Percentiles rank a stretch among this genome's conserved stretches.
These are phyloP conservation scores for Prunella fulvescens DNA, from an alignment of 2,113 vertebrate genomes.

Conservation along the genomic window DNA sequence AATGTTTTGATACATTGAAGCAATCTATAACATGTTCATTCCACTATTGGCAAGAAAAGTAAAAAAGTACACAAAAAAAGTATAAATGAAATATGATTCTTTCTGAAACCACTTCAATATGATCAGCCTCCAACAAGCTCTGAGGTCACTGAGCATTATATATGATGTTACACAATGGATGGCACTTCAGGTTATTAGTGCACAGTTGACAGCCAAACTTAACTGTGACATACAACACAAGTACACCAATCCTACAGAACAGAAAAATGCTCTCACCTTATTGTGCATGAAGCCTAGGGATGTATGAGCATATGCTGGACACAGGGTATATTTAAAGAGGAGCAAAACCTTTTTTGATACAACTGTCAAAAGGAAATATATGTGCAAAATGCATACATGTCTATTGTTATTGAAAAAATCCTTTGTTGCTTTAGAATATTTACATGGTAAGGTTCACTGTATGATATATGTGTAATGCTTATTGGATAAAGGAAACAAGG, in stretches of 20 bases:
- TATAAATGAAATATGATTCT: neutral
- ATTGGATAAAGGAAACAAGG: neutral
- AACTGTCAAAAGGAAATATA: neutral
- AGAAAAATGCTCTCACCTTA: neutral
- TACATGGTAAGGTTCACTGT: neutral
- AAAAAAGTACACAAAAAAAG: neutral
- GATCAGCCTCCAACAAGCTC: neutral
- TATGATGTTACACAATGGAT: neutral
- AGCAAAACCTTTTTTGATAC: neutral
- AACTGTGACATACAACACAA: neutral
- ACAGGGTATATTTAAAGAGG: neutral
- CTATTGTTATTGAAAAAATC: neutral
- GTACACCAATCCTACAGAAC: neutral
- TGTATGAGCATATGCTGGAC: rapidly evolving
- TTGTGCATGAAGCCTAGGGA: neutral
- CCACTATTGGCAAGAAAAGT: neutral
- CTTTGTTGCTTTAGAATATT: neutral
- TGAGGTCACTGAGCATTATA: neutral
- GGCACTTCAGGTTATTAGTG: neutral
- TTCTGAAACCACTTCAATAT: neutral
- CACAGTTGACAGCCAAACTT: neutral
- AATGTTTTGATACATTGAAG: neutral
- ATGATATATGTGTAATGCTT: neutral
- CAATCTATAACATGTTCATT: neutral
- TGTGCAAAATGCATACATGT: neutral